Evolutionary conservation across 2,113 vertebrate genomes (phyloP).

Genomic region (Athene noctua): DNA sequence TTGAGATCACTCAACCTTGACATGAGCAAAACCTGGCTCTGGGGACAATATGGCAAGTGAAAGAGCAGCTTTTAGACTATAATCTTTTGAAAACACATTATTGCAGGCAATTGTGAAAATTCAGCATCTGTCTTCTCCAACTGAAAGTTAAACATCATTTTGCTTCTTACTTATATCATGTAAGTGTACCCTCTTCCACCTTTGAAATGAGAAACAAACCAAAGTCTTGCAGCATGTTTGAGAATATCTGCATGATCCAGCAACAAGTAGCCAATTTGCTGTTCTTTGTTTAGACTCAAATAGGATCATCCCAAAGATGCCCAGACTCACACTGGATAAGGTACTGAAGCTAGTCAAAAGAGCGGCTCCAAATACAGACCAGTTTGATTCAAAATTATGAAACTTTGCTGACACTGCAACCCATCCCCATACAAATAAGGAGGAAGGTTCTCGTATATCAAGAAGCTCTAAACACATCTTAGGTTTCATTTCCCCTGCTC

Average conservation of each 20-base stretch:
- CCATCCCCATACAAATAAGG: neutral
- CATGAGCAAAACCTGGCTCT: conserved; percentile 1
- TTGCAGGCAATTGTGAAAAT: neutral
- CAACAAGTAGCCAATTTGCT: neutral
- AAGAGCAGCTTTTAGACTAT: neutral
- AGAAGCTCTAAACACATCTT: neutral
- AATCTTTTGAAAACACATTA: neutral
- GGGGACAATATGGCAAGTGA: neutral
- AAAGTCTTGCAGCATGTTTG: neutral
- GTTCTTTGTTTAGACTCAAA: neutral
- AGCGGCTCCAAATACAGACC: neutral
- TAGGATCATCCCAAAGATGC: neutral
- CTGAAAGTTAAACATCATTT: neutral
- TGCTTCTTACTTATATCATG: neutral
- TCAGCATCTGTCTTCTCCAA: neutral
- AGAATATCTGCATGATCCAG: neutral
- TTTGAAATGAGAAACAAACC: neutral
- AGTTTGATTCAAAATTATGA: neutral
- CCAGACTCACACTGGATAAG: neutral
- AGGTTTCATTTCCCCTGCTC: neutral
- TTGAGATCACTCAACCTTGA: conserved; percentile 11
- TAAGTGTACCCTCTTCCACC: neutral
- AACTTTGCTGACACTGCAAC: neutral
- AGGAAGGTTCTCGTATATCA: neutral
- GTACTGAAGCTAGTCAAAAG: neutral